Evolutionary conservation across 2,797 vertebrate genomes (phyloP), one percentile per base, ranked within the genome.

Genomic region (Gymnothorax javanicus): DNA sequence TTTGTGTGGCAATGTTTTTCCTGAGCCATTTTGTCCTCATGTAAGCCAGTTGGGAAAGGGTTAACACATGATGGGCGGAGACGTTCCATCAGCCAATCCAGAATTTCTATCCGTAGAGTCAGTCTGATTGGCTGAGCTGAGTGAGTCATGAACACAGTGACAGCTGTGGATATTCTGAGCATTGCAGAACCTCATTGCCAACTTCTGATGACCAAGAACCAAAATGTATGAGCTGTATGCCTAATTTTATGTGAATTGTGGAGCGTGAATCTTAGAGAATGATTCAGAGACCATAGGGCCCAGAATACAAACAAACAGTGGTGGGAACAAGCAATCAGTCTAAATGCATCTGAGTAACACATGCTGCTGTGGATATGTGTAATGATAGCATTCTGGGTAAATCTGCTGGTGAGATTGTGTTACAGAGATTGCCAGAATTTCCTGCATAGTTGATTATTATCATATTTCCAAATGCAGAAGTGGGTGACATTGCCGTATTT

Each of bases 171-270:
- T 73, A 52, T 20, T 52, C 43, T 52, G 73, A 43, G 73, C 20
- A 54, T 58, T 89, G 92, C 87, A 89, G 89, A 87, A 90, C 90
- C 85, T 86, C 89, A 91, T 90, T 91, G 82, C 92, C 91, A 89
- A 86, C 89, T 88, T 87, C 27, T n/a, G 15, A 71, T 89, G 33
- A 1, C 86, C 87, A 79, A 91, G 81, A 90, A 89, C 86, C 86
- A 89, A 57, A 4, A 87, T 60, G 88, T 11, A 71, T 88, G 90
- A 79, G 15, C 43, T 87, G 17, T 20, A 17, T 9, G 83, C 56
- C 82, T 88, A 91, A 43, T 89, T 67, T 88, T 58, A 85, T 86
- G 88, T 86, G 91, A 77, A 77, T 43, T 33, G 33, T 77, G 33
- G 90, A 90, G 88, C 88, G 91, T 88, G 91, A 90, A 90, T 83